Base-by-base conservation (phyloP, 1,140 invertebrate genomes). In the Drosophila ercepeae region DNA sequence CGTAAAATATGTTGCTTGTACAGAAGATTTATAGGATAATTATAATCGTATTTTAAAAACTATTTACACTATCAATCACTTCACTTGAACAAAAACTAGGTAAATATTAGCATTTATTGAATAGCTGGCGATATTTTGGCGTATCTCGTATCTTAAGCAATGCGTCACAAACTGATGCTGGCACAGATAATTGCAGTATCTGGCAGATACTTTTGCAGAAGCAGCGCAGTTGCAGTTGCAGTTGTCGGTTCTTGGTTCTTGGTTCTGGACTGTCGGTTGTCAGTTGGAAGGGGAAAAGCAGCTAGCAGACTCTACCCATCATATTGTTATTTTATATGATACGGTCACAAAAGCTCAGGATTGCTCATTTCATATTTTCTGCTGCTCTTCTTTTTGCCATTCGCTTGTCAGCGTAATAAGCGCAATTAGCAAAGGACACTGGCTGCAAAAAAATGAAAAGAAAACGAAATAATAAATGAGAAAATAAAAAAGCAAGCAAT, bases 371-470 rank as follows among this genome's bases (percentile, higher is more conserved):
- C 18, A 50, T 29, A 55, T 14, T 63, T 73, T 39, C 59, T 41
- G 42, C 18, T 9, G 1, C 19, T n/a, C 5, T 65, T 51, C 27
- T 42, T 23, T 41, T 65, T 19, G 25, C 52, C 29, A 51, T 39
- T 52, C 48, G 42, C 49, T 53, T 34, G 58, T 25, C 58, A 29
- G 61, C 58, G 65, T 88, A 86, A 88, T 86, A 88, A 77, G 82
- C 54, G 68, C 81, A 86, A 84, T 84, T 84, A 84, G 32, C 32
- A 61, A 41, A 42, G 29, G 34, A 42, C 34, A 63, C 34, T 29
- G 27, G 39, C 29, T 16, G 34, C 14, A 32, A 49, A 34, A 29
- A 19, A 11, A 13, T 18, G 11, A 32, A 32, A 32, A 32, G n/a
- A n/a, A n/a, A n/a, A n/a, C n/a, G n/a, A n/a, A n/a, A n/a, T n/a